Conservation (phyloP, 2,888 invertebrate species). For the Muschampia staudingeri region DNA sequence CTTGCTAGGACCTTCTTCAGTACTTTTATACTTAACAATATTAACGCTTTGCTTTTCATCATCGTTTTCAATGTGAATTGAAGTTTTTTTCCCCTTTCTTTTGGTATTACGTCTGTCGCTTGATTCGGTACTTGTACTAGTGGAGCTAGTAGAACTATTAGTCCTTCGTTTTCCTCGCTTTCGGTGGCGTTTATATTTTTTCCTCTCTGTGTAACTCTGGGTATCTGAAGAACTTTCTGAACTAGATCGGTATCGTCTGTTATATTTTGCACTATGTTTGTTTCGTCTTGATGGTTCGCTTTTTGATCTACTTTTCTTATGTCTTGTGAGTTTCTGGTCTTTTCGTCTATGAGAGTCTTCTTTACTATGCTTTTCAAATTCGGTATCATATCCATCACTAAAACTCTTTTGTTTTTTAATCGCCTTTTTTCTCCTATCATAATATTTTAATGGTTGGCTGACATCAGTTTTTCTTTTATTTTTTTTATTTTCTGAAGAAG, state of each 20-base stretch:
- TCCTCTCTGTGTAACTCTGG: conserved; percentile 81
- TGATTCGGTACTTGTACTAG: conserved; percentile 84
- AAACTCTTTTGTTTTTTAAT: conserved; percentile 86
- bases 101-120: conserved; percentile 84
- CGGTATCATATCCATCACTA: conserved; percentile 87
- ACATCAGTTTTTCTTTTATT: conserved; percentile 75
- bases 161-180: conserved; percentile 86
- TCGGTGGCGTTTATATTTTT: conserved; percentile 83
- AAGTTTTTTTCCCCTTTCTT: conserved; percentile 87
- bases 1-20: conserved; percentile 66
- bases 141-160: conserved; percentile 82
- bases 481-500: conserved; percentile 86
- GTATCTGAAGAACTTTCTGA: conserved; percentile 83
- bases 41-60: conserved; percentile 87
- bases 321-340: conserved; percentile 73
- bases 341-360: conserved; percentile 75
- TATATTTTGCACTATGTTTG: conserved; percentile 77
- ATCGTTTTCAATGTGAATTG: conserved; percentile 86
- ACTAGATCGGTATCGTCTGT: conserved; percentile 77
- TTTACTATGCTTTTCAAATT: conserved; percentile 78
- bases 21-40: conserved; percentile 85
- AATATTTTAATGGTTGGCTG: conserved; percentile 78
- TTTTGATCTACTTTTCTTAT: conserved; percentile 85
- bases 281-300: conserved; percentile 86
- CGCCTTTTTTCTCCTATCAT: conserved; percentile 81